These are phyloP conservation scores for Lamellibrachia luymesi DNA, from an alignment of 1,140 invertebrate species.

Conservation along the genomic window DNA sequence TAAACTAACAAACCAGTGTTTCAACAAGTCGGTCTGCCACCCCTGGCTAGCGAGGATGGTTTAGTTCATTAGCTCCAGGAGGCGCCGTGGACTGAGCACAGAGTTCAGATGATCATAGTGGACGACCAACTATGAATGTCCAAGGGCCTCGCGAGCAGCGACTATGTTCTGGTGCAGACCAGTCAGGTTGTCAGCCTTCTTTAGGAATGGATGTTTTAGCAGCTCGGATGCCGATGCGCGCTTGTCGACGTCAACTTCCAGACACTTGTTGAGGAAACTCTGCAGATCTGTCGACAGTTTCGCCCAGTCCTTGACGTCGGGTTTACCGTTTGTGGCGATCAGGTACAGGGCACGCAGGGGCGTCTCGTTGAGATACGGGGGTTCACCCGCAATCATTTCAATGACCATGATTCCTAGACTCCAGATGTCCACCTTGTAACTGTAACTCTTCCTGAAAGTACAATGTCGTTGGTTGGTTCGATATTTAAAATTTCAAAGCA, in stretches of 20 bases:
- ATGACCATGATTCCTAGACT: constrained; percentile 42
- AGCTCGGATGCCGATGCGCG: constrained; percentile 83
- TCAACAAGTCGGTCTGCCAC: no score
- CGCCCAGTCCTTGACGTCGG: constrained; percentile 78
- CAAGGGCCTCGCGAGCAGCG: constrained; percentile 23
- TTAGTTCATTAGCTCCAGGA: background rate
- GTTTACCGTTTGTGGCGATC: constrained; percentile 80
- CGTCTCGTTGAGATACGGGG: constrained; percentile 43
- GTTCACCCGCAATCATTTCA: constrained; percentile 46
- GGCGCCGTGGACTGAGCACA: background rate
- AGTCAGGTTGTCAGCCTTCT: constrained; percentile 76
- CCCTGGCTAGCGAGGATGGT: no score
- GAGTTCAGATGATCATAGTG: background rate
- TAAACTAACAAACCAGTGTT: no score
- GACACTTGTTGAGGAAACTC: constrained; percentile 81
- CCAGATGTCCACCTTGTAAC: constrained; percentile 42
- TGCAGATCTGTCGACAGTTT: constrained; percentile 23
- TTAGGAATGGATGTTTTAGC: constrained; percentile 85
- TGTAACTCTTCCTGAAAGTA: constrained; percentile 33
- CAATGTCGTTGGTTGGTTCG: no score
- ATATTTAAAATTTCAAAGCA: no score
- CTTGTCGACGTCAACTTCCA: constrained; percentile 87
- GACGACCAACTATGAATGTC: background rate
- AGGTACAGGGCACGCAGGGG: constrained; percentile 36
- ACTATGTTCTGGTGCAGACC: constrained; percentile 73